Percentiles rank a stretch among this genome's conserved stretches.
These are phyloP conservation scores for Fragum fragum DNA, from an alignment of 2,888 invertebrate genomes.

Conservation along the genomic window DNA sequence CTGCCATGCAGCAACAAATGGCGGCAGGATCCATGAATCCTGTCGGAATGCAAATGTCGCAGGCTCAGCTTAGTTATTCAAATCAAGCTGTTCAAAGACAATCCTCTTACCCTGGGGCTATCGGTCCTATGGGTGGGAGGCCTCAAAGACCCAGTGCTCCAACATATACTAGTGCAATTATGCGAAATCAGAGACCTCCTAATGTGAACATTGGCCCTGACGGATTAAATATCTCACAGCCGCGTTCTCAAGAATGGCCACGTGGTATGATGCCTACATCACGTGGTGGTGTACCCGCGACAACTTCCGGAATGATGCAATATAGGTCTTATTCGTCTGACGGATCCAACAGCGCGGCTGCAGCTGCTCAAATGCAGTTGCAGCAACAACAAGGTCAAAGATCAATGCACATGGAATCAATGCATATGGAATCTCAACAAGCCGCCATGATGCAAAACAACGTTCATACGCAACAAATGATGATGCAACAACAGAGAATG, in stretches of 20 bases:
- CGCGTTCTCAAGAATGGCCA: constrained; percentile 88
- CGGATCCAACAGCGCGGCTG: constrained; percentile 55
- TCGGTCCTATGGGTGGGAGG: constrained; percentile 55
- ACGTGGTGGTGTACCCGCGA: constrained; percentile 37
- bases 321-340: constrained; percentile 85
- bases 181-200: constrained; percentile 89
- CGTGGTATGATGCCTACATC: constrained; percentile 60
- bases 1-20: constrained; percentile 75
- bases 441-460: constrained; percentile 73
- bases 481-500: constrained; percentile 84
- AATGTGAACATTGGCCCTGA: constrained; percentile 89
- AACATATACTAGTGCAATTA: constrained; percentile 84
- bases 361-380: constrained; percentile 78
- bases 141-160: constrained; percentile 68
- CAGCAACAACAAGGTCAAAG: constrained; percentile 71
- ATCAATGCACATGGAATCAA: constrained; percentile 66
- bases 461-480: constrained; percentile 73
- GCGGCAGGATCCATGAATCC: constrained; percentile 25
- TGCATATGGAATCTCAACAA: constrained; percentile 75
- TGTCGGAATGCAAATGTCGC: constrained; percentile 58
- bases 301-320: constrained; percentile 84
- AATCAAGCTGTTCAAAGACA: constrained; percentile 73
- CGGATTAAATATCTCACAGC: constrained; percentile 87
- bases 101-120: constrained; percentile 72
- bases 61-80: constrained; percentile 65